Evolutionary conservation across 2,888 invertebrate genomes (phyloP).

Genomic region (Lottia gigantea): DNA sequence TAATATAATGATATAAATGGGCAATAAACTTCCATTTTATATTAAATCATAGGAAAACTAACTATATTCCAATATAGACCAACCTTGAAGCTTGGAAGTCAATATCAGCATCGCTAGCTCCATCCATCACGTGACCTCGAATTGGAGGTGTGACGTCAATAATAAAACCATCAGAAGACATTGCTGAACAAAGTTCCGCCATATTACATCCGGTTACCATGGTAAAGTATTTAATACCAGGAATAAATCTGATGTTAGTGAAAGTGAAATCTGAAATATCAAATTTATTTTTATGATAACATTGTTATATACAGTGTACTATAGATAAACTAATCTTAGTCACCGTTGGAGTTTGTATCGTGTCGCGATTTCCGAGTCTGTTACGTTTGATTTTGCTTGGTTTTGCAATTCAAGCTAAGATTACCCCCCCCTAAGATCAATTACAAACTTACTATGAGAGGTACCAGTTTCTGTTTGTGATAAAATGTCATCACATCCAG

Average conservation of each 20-base stretch:
- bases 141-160: slow-evolving; percentile 45
- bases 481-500: slow-evolving; percentile 31
- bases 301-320: too few relatives aligned
- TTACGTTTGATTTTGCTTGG: too few relatives aligned
- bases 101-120: slow-evolving; percentile 34
- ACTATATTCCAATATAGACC: too few relatives aligned
- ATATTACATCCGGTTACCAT: slow-evolving; percentile 46
- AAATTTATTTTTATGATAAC: too few relatives aligned
- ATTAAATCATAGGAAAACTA: too few relatives aligned
- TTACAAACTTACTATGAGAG: not conserved
- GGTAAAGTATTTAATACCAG: slow-evolving; percentile 25
- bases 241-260: not conserved
- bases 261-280: not conserved
- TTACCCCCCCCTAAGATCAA: too few relatives aligned
- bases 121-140: slow-evolving; percentile 41
- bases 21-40: too few relatives aligned
- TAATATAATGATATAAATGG: too few relatives aligned
- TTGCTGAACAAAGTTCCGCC: slow-evolving; percentile 39
- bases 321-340: too few relatives aligned
- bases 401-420: too few relatives aligned
- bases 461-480: slow-evolving; percentile 25
- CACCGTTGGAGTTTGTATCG: too few relatives aligned
- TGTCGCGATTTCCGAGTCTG: too few relatives aligned
- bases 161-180: slow-evolving; percentile 44
- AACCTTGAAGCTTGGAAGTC: slow-evolving; percentile 35